phyloP scores from a whole-genome alignment of 92 coral and sea anemone genomes.

The Parazoanthus swiftii region DNA sequence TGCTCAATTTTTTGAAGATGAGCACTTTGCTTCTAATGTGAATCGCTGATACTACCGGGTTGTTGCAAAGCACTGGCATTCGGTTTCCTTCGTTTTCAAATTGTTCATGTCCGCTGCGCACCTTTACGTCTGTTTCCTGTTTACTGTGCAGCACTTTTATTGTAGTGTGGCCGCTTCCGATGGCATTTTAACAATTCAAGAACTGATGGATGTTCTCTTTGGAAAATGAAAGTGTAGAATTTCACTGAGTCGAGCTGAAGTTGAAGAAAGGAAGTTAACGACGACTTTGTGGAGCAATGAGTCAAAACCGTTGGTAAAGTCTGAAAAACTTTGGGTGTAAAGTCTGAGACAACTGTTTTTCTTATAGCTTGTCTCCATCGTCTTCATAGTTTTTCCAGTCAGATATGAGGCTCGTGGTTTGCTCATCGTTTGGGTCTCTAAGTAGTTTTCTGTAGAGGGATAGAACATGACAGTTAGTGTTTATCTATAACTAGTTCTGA shows the following conservation, averaged over 20 bases:
- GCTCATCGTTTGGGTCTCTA: conserved; percentile 21
- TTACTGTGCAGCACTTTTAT: not conserved
- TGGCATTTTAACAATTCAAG: not conserved
- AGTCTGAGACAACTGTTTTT: not conserved
- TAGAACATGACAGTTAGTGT: not conserved
- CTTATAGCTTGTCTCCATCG: conserved; percentile 30
- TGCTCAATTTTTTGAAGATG: no score
- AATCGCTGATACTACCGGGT: no score
- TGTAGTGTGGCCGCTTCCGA: not conserved
- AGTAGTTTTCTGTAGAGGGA: conserved; percentile 27
- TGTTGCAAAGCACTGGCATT: not conserved
- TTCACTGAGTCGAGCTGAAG: not conserved
- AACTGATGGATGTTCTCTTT: no score
- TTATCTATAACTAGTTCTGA: no score
- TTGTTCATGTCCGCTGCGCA: not conserved
- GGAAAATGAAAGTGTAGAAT: not conserved
- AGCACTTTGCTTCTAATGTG: no score
- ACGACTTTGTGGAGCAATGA: not conserved
- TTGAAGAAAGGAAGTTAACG: not conserved
- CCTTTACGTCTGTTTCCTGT: not conserved
- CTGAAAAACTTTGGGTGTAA: not conserved
- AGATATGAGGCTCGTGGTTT: conserved; percentile 32
- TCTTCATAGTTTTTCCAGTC: conserved; percentile 37
- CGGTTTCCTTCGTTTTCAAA: not conserved
- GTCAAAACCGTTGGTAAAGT: not conserved